phyloP scores from a whole-genome alignment of 2,113 vertebrate species.

The Taxidea taxus region DNA sequence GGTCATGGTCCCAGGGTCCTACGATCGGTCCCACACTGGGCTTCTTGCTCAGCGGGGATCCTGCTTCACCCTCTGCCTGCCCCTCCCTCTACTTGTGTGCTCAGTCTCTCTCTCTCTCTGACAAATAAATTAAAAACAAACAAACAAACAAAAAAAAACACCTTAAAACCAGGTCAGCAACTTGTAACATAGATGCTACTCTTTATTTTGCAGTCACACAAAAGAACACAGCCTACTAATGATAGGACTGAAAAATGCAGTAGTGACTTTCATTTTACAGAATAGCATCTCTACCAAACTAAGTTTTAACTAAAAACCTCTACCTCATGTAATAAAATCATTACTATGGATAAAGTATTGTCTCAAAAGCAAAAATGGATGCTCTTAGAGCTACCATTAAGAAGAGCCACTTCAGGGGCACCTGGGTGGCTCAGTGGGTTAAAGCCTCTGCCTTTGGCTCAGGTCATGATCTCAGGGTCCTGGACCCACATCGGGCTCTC shows the following conservation, averaged over 20 bases:
- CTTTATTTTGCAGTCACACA: slow-evolving; percentile 25
- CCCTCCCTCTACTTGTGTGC: too few relatives aligned
- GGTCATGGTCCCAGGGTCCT: too few relatives aligned
- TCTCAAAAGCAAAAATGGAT: slow-evolving; percentile 1
- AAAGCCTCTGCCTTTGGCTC: too few relatives aligned
- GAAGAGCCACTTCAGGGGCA: background rate
- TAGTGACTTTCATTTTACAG: background rate
- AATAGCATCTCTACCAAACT: slow-evolving; percentile 5
- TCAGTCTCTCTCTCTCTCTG: too few relatives aligned
- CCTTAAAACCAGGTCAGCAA: background rate
- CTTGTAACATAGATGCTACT: background rate
- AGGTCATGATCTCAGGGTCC: too few relatives aligned
- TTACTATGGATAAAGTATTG: background rate
- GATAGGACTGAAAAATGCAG: slow-evolving; percentile 1
- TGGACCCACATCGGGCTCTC: too few relatives aligned
- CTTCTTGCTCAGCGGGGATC: too few relatives aligned
- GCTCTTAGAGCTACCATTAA: background rate
- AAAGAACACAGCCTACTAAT: background rate
- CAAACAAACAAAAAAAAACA: too few relatives aligned
- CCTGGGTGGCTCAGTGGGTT: too few relatives aligned
- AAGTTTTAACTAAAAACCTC: slow-evolving; percentile 23
- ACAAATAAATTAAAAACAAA: too few relatives aligned
- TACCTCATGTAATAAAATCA: slow-evolving; percentile 24
- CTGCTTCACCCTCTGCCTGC: too few relatives aligned
- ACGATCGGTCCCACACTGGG: too few relatives aligned